phyloP scores from a whole-genome alignment of 2,888 invertebrate species.

The Mythimna impura region DNA sequence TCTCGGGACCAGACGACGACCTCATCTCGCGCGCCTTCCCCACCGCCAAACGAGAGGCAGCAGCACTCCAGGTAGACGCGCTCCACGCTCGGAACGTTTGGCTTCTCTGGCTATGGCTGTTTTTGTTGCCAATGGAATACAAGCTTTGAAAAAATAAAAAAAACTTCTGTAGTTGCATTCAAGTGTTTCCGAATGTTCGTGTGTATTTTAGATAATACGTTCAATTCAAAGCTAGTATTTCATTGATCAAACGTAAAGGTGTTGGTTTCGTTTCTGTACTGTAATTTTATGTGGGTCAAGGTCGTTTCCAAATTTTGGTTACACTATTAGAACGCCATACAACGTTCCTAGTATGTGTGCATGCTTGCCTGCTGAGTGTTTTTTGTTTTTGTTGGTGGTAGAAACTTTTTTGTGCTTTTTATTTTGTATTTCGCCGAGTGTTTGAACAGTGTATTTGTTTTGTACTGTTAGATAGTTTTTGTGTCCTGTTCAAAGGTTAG shows the following conservation, averaged over 20 bases:
- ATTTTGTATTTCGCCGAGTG: constrained; percentile 57
- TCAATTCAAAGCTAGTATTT: constrained; percentile 74
- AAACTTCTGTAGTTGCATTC: neutral
- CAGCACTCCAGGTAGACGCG: constrained; percentile 89
- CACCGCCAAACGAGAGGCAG: constrained; percentile 86
- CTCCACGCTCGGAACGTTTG: constrained; percentile 85
- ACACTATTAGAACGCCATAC: constrained; percentile 72
- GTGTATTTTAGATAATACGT: constrained; percentile 3
- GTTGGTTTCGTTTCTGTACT: constrained; percentile 75
- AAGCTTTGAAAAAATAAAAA: constrained; percentile 64
- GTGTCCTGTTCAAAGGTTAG: constrained; percentile 56
- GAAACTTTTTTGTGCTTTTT: constrained; percentile 58
- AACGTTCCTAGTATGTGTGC: constrained; percentile 86
- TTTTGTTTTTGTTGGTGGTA: constrained; percentile 74
- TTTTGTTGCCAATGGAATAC: constrained; percentile 70
- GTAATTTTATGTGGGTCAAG: constrained; percentile 74
- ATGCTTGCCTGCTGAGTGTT: constrained; percentile 87
- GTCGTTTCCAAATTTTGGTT: constrained; percentile 70
- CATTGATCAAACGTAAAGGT: constrained; percentile 75
- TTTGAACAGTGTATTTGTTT: constrained; percentile 50
- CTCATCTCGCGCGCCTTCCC: constrained; percentile 86
- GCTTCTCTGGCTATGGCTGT: constrained; percentile 82
- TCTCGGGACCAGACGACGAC: constrained; percentile 83
- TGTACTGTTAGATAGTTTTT: constrained; percentile 46
- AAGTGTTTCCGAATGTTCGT: neutral